phyloP scores from a whole-genome alignment of 2,113 vertebrate genomes.

The Apteryx owenii region DNA sequence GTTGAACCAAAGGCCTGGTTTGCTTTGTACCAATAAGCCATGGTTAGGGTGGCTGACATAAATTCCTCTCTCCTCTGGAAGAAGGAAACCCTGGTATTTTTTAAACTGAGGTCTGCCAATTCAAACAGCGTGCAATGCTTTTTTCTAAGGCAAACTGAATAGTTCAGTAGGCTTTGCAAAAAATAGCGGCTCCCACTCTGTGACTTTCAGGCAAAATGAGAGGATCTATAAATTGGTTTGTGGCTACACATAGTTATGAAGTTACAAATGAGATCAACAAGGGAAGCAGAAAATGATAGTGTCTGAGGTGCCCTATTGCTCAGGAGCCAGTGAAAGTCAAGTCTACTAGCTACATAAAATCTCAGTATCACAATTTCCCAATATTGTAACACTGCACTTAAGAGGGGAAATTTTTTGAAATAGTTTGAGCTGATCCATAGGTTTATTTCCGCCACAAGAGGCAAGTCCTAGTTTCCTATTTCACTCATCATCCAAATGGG shows the following conservation, averaged over 20 bases:
- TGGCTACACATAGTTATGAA: background rate
- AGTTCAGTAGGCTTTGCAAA: background rate
- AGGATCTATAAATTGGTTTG: background rate
- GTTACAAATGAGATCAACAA: background rate
- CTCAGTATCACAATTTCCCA: background rate
- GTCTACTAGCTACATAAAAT: background rate
- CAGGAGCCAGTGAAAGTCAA: background rate
- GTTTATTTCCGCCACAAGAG: background rate
- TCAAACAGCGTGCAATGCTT: background rate
- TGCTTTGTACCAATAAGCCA: background rate
- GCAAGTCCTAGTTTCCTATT: background rate
- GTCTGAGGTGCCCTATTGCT: background rate
- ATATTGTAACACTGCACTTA: background rate
- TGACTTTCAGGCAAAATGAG: background rate
- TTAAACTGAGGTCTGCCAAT: background rate
- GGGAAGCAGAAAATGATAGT: background rate
- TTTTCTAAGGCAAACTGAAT: background rate
- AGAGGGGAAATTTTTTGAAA: background rate
- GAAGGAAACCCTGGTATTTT: background rate
- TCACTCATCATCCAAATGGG: background rate
- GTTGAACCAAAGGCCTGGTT: background rate
- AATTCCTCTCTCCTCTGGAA: background rate
- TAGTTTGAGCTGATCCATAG: background rate
- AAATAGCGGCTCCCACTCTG: background rate
- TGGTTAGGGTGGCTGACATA: background rate